Conservation (phyloP, 2,888 invertebrate genomes). For the Aethes cnicana region DNA sequence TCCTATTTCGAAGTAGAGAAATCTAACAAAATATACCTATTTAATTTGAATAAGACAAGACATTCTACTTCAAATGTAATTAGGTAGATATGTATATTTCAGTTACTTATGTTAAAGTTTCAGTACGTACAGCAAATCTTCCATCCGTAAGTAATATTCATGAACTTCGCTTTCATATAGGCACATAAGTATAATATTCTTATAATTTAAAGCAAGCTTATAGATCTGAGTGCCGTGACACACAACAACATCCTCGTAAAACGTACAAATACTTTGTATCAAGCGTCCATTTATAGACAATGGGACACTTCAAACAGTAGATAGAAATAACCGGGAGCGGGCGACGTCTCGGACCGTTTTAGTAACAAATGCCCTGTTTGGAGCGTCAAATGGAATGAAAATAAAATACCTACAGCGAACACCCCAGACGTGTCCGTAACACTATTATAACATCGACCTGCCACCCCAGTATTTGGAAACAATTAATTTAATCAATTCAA, state of each 20-base stretch:
- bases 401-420: conserved; percentile 44
- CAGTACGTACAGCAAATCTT: too few species aligned
- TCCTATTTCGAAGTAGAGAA: too few species aligned
- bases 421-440: conserved; percentile 22
- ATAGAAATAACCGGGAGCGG: conserved; percentile 55
- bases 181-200: too few species aligned
- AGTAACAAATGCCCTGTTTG: conserved; percentile 55
- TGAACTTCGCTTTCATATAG: too few species aligned
- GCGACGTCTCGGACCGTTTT: conserved; percentile 47
- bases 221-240: conserved; percentile 32
- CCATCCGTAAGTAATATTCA: too few species aligned
- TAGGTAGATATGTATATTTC: too few species aligned
- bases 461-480: conserved; percentile 26
- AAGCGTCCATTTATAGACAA: conserved; percentile 52
- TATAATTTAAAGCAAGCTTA: too few species aligned
- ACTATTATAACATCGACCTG: conserved; percentile 25
- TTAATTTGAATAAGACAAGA: too few species aligned
- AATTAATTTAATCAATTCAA: conserved; percentile 31
- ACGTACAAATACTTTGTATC: conserved; percentile 48
- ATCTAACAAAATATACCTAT: too few species aligned
- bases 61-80: too few species aligned
- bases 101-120: too few species aligned
- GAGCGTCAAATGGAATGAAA: conserved; percentile 39
- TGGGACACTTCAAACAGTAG: conserved; percentile 55
- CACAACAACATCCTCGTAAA: conserved; percentile 40